Evolutionary conservation across 1,140 invertebrate genomes (phyloP).

Genomic region (Drosophila virilis): DNA sequence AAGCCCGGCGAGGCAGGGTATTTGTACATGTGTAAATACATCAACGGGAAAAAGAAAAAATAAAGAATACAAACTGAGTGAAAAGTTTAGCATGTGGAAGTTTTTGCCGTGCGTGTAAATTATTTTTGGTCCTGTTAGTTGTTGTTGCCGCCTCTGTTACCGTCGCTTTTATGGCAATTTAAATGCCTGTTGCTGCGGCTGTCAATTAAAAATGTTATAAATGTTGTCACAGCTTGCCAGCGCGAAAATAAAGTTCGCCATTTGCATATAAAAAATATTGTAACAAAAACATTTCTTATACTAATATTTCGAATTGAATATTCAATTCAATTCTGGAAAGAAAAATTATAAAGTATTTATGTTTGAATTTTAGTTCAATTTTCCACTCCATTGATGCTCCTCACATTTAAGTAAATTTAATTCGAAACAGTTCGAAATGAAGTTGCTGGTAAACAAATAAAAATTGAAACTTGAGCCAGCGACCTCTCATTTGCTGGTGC

Average conservation of each 20-base stretch:
- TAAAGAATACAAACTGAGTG: slow-evolving; percentile 10
- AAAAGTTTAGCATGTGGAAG: slow-evolving; percentile 42
- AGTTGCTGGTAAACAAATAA: background rate
- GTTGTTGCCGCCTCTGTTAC: background rate
- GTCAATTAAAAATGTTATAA: slow-evolving; percentile 65
- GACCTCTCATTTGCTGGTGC: too few species aligned
- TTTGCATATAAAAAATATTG: background rate
- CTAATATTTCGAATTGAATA: background rate
- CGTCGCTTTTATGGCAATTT: slow-evolving; percentile 35
- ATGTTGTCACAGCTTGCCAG: slow-evolving; percentile 51
- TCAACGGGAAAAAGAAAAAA: background rate
- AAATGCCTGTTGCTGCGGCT: slow-evolving; percentile 70
- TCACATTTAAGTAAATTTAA: too few species aligned
- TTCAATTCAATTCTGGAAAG: background rate
- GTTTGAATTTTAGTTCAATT: too few species aligned
- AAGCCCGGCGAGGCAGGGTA: background rate
- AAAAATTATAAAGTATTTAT: background rate
- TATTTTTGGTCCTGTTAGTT: slow-evolving; percentile 41
- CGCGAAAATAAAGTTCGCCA: background rate
- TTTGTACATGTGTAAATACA: background rate
- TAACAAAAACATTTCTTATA: too few species aligned
- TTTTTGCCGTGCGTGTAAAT: slow-evolving; percentile 51
- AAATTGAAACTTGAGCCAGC: too few species aligned
- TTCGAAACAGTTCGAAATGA: background rate
- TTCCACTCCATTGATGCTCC: too few species aligned